Percentiles rank a stretch among this genome's conserved stretches.
phyloP scores from a whole-genome alignment of 2,888 invertebrate species.

The Eudasyphora cyanicolor region DNA sequence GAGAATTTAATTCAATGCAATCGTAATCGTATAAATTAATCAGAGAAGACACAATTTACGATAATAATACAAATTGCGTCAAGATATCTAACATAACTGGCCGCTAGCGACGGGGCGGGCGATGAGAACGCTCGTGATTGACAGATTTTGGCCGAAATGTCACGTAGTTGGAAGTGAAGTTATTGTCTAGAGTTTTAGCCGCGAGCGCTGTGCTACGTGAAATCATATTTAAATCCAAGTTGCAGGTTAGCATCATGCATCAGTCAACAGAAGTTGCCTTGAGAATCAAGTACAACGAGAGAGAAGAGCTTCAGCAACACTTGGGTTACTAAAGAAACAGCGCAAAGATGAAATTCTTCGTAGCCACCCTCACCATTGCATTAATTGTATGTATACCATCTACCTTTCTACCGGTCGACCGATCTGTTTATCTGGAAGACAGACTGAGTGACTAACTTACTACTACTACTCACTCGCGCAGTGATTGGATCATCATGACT shows the following conservation, averaged over 20 bases:
- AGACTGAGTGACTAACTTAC: slow-evolving; percentile 34
- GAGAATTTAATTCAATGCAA: too few species aligned
- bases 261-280: slow-evolving; percentile 72
- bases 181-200: slow-evolving; percentile 26
- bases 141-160: slow-evolving; percentile 69
- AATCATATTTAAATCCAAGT: slow-evolving; percentile 76
- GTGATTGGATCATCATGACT: background rate
- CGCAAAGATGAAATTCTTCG: slow-evolving; percentile 74
- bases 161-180: slow-evolving; percentile 71
- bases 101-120: background rate
- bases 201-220: slow-evolving; percentile 33
- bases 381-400: slow-evolving; percentile 75
- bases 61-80: slow-evolving; percentile 6
- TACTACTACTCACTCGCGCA: too few species aligned
- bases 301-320: slow-evolving; percentile 46
- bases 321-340: slow-evolving; percentile 23
- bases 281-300: slow-evolving; percentile 66
- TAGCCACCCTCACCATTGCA: slow-evolving; percentile 75
- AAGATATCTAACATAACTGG: slow-evolving; percentile 1
- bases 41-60: background rate
- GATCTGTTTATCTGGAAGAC: background rate
- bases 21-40: slow-evolving; percentile 2
- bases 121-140: slow-evolving; percentile 33
- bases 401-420: slow-evolving; percentile 17
- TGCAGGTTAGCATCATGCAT: slow-evolving; percentile 70